Base-by-base conservation (phyloP, 2,888 invertebrate genomes). In the Epistrophe eligans region DNA sequence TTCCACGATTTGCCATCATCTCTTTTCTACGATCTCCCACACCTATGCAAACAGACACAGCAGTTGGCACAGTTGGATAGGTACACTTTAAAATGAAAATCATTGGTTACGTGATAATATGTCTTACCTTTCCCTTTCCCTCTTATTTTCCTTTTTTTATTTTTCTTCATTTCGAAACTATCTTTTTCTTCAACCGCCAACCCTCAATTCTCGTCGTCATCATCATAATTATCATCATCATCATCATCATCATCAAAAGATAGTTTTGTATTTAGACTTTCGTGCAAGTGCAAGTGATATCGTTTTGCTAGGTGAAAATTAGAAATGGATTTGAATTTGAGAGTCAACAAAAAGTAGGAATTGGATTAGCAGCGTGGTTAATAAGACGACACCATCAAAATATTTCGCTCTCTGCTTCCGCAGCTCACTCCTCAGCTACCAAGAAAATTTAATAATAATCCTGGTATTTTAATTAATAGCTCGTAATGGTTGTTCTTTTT, bases 381-480 rank as follows among this genome's bases (percentile, higher is more conserved):
- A 58, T 28, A 48, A 40, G 40, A 58, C 19, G 7, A 40, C 62
- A 55, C 48, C n/a, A 52, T 52, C 40, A 40, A 71, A 57, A 57
- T 48, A 64, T 71, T 67, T 73, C 15, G 32, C 48, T 81, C 57
- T 81, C 57, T 40, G 58, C 13, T 32, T 57, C 15, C 58, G 9
- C 40, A 11, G 38, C 58, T 52, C n/a, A n/a, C n/a, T n/a, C n/a
- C n/a, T n/a, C 6, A 5, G 32, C 60, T 52, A 52, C 19, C 48
- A 43, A 58, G 66, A 13, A 45, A 35, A 45, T 58, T 60, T 60
- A 55, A 66, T 80, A 76, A 66, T 40, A 60, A 67, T 79, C 57
- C 76, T 45, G 71, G 66, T 43, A 55, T 80, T 84, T 77, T 72
- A 84, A 84, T 80, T 80, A 72, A 76, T 60, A 67, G 38, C 19